These are phyloP conservation scores for Chouioia cunea DNA, from an alignment of 2,888 invertebrate genomes.

Conservation along the genomic window DNA sequence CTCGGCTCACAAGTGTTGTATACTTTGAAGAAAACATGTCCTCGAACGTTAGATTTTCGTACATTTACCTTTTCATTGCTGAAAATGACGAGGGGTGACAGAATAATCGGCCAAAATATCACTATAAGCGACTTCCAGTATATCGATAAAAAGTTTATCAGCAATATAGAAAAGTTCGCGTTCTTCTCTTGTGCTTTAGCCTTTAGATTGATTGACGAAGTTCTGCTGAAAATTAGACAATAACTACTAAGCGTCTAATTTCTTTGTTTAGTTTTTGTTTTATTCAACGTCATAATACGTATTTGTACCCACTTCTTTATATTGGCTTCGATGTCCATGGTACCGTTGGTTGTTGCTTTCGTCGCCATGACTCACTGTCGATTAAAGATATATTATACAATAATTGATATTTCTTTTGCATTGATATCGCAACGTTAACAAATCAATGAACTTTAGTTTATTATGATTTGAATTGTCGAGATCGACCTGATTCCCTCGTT, in stretches of 20 bases:
- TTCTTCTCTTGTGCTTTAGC: conserved; percentile 13
- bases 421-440: not conserved
- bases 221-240: conserved; percentile 18
- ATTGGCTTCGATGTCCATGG: conserved; percentile 33
- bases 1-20: no score
- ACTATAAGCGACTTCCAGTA: conserved; percentile 84
- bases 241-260: not conserved
- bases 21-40: not conserved
- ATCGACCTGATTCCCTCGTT: conserved; percentile 25
- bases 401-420: not conserved
- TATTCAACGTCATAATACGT: not conserved
- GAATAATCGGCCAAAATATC: conserved; percentile 76
- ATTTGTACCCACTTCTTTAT: conserved; percentile 24
- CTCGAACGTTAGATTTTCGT: not conserved
- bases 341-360: conserved; percentile 13
- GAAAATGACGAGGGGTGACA: conserved; percentile 77
- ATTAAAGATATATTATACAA: no score
- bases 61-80: conserved; percentile 69
- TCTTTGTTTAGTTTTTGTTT: no score
- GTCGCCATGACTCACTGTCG: not conserved
- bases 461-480: not conserved
- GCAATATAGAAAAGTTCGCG: conserved; percentile 48
- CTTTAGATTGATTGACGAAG: conserved; percentile 3
- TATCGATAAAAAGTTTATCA: conserved; percentile 71
- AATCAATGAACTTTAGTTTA: conserved; percentile 10